Evolutionary conservation across 2,113 vertebrate genomes (phyloP).

Genomic region (Protobothrops mucrosquamatus): DNA sequence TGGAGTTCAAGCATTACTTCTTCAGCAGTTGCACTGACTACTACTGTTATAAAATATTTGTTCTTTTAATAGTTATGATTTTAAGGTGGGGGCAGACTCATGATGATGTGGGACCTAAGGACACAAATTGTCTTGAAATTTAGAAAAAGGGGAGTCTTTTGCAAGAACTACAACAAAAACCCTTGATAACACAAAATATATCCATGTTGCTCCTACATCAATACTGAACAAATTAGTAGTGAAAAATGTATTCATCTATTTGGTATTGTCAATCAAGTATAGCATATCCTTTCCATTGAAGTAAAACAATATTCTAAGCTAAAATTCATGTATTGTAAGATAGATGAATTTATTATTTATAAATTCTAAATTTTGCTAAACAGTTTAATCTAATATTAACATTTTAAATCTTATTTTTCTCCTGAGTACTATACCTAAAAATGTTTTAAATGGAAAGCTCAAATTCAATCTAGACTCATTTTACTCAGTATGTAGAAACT

Average conservation of each 20-base stretch:
- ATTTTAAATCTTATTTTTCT: neutral
- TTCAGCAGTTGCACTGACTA: neutral
- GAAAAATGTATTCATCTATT: neutral
- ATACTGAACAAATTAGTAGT: neutral
- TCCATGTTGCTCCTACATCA: neutral
- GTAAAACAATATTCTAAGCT: neutral
- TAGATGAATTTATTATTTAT: neutral
- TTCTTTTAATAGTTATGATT: neutral
- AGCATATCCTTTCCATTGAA: neutral
- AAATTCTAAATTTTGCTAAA: neutral
- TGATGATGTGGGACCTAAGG: neutral
- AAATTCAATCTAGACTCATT: neutral
- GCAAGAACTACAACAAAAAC: neutral
- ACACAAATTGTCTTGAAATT: neutral
- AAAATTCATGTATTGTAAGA: neutral
- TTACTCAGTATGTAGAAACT: neutral
- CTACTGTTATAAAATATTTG: neutral
- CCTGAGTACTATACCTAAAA: neutral
- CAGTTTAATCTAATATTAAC: neutral
- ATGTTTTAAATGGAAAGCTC: neutral
- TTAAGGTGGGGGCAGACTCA: neutral
- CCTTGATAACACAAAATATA: neutral
- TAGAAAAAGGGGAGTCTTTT: neutral
- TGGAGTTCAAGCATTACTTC: neutral
- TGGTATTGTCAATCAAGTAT: neutral